Percentiles rank a stretch among this genome's conserved stretches.
phyloP scores from a whole-genome alignment of 2,888 invertebrate genomes.

The Epistrophella euchroma region DNA sequence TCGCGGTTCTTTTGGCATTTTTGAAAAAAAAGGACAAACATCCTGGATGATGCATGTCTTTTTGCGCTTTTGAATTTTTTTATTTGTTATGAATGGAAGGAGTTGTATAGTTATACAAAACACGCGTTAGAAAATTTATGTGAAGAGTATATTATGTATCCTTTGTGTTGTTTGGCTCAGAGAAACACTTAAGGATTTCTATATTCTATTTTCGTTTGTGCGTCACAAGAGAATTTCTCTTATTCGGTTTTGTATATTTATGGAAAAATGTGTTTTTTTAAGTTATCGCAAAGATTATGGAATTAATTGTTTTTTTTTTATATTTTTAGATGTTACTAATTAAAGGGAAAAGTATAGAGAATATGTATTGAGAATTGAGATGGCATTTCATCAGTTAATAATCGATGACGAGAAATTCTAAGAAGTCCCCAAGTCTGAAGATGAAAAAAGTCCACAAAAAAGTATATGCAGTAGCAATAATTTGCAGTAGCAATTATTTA shows the following conservation, averaged over 20 bases:
- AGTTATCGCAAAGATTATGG: background rate
- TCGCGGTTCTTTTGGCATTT: conserved; percentile 21
- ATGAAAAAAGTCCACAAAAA: no score
- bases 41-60: conserved; percentile 41
- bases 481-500: no score
- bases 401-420: no score
- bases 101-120: background rate
- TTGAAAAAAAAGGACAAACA: background rate
- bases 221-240: conserved; percentile 47
- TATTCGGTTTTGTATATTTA: background rate
- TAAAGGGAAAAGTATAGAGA: no score
- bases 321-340: no score
- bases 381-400: no score
- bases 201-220: conserved; percentile 46
- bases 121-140: conserved; percentile 34
- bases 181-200: conserved; percentile 46
- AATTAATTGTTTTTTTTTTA: no score
- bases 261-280: background rate
- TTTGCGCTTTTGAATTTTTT: conserved; percentile 57
- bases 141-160: conserved; percentile 16
- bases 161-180: conserved; percentile 26
- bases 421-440: no score
- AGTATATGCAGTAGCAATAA: no score
- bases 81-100: conserved; percentile 55
- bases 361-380: no score